These are phyloP conservation scores for Eubasilissa splendida DNA, from an alignment of 2,888 invertebrate species.

Conservation along the genomic window DNA sequence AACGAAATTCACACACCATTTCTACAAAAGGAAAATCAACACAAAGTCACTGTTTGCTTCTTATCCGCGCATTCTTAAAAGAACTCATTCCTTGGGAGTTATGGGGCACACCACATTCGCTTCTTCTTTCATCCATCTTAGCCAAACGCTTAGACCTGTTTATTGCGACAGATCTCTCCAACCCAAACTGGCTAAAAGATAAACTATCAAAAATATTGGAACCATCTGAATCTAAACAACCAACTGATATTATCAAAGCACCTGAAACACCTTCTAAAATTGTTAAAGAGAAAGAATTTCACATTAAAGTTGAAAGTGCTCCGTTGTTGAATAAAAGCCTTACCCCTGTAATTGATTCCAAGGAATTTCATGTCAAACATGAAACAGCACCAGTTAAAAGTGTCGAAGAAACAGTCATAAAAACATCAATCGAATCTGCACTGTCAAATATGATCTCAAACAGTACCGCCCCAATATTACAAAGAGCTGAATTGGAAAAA, in stretches of 20 bases:
- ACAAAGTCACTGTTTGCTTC: constrained; percentile 74
- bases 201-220: constrained; percentile 59
- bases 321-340: background rate
- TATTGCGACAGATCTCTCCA: constrained; percentile 68
- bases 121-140: constrained; percentile 75
- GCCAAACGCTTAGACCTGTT: constrained; percentile 73
- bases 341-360: constrained; percentile 1
- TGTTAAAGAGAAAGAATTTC: constrained; percentile 29
- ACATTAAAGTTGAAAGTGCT: constrained; percentile 28
- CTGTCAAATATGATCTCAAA: constrained; percentile 60
- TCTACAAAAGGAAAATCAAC: constrained; percentile 65
- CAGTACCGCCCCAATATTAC: constrained; percentile 61
- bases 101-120: constrained; percentile 78
- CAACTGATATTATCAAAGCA: background rate
- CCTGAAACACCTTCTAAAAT: background rate
- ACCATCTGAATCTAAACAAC: background rate
- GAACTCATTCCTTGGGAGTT: constrained; percentile 79
- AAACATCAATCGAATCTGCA: constrained; percentile 61
- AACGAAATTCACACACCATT: constrained; percentile 64
- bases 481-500: constrained; percentile 60
- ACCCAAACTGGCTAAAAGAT: constrained; percentile 71
- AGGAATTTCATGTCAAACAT: background rate
- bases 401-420: constrained; percentile 38
- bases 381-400: constrained; percentile 1
- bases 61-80: constrained; percentile 74